Percentiles rank a stretch among this genome's conserved stretches.
phyloP scores from a whole-genome alignment of 2,113 vertebrate species.

The Plotosus lineatus region DNA sequence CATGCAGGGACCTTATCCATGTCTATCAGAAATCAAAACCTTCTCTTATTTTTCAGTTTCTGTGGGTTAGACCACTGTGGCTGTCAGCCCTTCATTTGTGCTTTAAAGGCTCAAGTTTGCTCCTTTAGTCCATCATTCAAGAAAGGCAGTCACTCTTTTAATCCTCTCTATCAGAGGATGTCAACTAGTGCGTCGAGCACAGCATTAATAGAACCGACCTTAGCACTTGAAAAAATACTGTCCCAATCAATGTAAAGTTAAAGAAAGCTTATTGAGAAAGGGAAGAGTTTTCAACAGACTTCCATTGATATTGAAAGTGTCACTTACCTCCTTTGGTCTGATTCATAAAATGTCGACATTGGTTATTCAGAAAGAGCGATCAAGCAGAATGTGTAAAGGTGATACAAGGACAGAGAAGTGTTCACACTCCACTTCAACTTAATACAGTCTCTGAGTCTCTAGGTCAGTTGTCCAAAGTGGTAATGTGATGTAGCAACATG shows the following conservation, averaged over 20 bases:
- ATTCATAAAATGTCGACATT: neutral
- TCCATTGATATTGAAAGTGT: neutral
- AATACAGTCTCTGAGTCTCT: neutral
- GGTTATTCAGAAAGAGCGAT: neutral
- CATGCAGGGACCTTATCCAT: too few relatives aligned
- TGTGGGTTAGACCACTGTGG: too few relatives aligned
- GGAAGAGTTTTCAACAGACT: neutral
- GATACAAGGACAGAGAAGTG: neutral
- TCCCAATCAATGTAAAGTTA: neutral
- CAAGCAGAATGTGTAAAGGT: neutral
- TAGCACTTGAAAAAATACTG: neutral
- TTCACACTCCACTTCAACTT: neutral
- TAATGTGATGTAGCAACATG: neutral
- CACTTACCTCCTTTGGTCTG: neutral
- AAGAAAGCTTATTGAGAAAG: neutral
- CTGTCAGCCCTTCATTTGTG: too few relatives aligned
- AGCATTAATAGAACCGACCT: neutral
- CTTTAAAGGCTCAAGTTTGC: neutral
- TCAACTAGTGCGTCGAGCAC: neutral
- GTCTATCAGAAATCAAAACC: too few relatives aligned
- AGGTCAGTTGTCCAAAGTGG: neutral
- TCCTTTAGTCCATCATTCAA: neutral
- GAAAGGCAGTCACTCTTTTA: neutral
- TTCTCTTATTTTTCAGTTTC: too few relatives aligned
- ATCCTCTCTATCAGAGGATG: neutral